Conservation (phyloP, 2,797 vertebrate species). For the Protosalanx chinensis region DNA sequence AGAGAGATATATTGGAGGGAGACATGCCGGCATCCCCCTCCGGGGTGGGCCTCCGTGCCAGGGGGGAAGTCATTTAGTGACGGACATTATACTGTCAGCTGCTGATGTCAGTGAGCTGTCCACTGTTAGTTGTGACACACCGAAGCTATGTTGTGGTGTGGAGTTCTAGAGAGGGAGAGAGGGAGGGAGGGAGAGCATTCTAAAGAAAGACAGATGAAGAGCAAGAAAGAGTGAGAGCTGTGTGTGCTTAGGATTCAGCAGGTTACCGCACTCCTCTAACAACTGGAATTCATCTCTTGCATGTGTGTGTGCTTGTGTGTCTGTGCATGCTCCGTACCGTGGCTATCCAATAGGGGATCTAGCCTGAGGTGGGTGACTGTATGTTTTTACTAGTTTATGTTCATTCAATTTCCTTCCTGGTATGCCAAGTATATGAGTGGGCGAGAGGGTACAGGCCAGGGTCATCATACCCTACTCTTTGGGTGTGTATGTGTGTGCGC, state of each 20-base stretch:
- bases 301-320: background rate
- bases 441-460: slow-evolving; percentile 36
- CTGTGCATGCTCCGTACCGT: background rate
- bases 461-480: slow-evolving; percentile 51
- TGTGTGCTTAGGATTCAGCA: background rate
- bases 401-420: slow-evolving; percentile 38
- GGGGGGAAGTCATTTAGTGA: slow-evolving; percentile 15
- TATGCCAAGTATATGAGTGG: slow-evolving; percentile 45
- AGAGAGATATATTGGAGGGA: slow-evolving; percentile 33
- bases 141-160: background rate
- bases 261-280: slow-evolving; percentile 3
- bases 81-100: slow-evolving; percentile 24
- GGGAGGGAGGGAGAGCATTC: slow-evolving; percentile 44
- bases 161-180: slow-evolving; percentile 21
- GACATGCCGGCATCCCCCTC: slow-evolving; percentile 16
- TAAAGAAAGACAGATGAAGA: background rate
- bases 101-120: slow-evolving; percentile 3
- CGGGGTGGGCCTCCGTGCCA: background rate
- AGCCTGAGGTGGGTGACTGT: slow-evolving; percentile 15
- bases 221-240: background rate
- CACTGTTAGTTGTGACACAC: background rate
- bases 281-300: background rate
- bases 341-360: background rate
- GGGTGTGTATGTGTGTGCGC: slow-evolving; percentile 18
- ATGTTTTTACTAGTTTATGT: background rate